phyloP scores from a whole-genome alignment of 1,140 invertebrate genomes.

The Scaptodrosophila lebanonensis region DNA sequence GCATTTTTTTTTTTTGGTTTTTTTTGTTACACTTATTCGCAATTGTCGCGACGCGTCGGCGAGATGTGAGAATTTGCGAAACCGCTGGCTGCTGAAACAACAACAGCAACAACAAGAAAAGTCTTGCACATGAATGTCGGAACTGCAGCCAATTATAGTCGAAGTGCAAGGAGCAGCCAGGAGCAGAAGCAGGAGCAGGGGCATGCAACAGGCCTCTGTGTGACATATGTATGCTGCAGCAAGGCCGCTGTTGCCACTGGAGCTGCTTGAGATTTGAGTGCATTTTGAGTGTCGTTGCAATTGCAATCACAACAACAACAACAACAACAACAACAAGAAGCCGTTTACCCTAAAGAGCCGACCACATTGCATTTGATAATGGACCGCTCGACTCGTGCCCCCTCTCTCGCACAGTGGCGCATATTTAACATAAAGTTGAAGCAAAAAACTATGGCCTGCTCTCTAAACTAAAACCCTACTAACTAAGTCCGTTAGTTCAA shows the following conservation, averaged over 20 bases:
- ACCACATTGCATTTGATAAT: too few relatives aligned
- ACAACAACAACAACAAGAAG: constrained; percentile 35
- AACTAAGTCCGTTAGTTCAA: too few relatives aligned
- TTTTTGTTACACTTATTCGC: not conserved
- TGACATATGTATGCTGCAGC: constrained; percentile 33
- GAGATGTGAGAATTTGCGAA: constrained; percentile 54
- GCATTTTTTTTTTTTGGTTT: too few relatives aligned
- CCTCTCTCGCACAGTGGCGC: too few relatives aligned
- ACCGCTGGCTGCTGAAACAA: too few relatives aligned
- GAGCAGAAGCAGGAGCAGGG: not conserved
- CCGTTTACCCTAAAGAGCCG: too few relatives aligned
- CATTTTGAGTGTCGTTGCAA: constrained; percentile 29
- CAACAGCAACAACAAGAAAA: constrained; percentile 48
- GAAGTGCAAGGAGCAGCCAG: not conserved
- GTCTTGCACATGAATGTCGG: constrained; percentile 52
- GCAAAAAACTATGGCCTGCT: too few relatives aligned
- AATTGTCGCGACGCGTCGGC: constrained; percentile 37
- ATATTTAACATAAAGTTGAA: too few relatives aligned
- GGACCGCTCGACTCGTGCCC: too few relatives aligned
- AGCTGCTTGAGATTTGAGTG: constrained; percentile 63
- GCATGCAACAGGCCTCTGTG: constrained; percentile 10
- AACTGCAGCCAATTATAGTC: constrained; percentile 61
- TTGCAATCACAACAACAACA: constrained; percentile 9
- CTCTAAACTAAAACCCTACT: too few relatives aligned
- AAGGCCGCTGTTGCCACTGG: not conserved